These are phyloP conservation scores for Crotalus tigris DNA, from an alignment of 2,113 vertebrate genomes.

Conservation along the genomic window DNA sequence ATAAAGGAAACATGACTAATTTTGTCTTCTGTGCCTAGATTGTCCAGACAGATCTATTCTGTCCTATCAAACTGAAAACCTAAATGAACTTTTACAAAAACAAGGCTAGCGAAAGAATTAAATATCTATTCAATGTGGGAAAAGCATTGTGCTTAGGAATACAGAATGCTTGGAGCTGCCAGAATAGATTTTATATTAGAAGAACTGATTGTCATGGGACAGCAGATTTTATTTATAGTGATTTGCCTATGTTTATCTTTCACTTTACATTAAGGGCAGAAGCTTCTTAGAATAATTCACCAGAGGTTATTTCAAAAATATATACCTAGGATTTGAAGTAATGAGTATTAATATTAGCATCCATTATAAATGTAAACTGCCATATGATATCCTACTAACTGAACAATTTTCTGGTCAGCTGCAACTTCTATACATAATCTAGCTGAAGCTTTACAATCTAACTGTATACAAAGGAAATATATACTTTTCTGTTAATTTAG, in stretches of 20 bases:
- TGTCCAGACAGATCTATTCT: constrained; percentile 24
- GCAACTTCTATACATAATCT: constrained; percentile 7
- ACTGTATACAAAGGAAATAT: constrained; percentile 7
- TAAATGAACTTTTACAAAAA: constrained; percentile 42
- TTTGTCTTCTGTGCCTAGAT: constrained; percentile 31
- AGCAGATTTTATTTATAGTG: constrained; percentile 51
- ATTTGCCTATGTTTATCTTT: constrained; percentile 56
- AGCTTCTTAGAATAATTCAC: constrained; percentile 35
- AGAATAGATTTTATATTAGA: constrained; percentile 42
- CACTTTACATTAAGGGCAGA: constrained; percentile 38
- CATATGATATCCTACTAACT: constrained; percentile 39
- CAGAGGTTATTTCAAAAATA: constrained; percentile 17
- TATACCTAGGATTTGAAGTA: constrained; percentile 53
- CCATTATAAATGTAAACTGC: background rate
- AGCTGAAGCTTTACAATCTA: constrained; percentile 23
- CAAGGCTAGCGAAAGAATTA: constrained; percentile 27
- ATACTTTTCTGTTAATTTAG: constrained; percentile 10
- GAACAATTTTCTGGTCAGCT: constrained; percentile 35
- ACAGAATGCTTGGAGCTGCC: constrained; percentile 27
- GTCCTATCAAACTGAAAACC: constrained; percentile 35
- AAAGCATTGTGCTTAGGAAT: constrained; percentile 23
- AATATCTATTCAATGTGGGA: constrained; percentile 15
- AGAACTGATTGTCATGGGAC: constrained; percentile 26
- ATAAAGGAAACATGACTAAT: constrained; percentile 40
- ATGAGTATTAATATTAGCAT: constrained; percentile 48